Evolutionary conservation across 2,888 invertebrate species (phyloP).

Genomic region (Machimus atricapillus): DNA sequence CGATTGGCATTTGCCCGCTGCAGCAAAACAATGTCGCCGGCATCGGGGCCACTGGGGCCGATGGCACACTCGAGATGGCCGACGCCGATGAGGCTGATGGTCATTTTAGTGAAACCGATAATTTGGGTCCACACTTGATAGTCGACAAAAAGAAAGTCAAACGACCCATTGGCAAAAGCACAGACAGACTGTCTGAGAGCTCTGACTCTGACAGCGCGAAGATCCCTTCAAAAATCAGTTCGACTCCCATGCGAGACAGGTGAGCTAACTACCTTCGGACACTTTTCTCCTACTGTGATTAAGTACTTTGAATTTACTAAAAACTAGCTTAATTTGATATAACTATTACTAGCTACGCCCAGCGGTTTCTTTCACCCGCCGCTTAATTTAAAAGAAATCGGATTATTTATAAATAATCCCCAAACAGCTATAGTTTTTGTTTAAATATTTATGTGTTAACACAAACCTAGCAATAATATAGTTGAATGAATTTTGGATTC

Average conservation of each 20-base stretch:
- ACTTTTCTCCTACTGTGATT: too few relatives aligned
- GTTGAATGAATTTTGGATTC: too few relatives aligned
- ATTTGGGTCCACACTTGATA: conserved; percentile 62
- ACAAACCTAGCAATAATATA: too few relatives aligned
- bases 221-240: conserved; percentile 70
- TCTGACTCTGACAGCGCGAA: conserved; percentile 77
- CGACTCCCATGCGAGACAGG: conserved; percentile 69
- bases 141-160: conserved; percentile 59
- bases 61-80: conserved; percentile 59
- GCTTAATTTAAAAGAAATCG: too few relatives aligned
- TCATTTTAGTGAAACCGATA: conserved; percentile 62
- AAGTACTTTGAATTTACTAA: too few relatives aligned
- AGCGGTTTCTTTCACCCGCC: too few relatives aligned
- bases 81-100: conserved; percentile 61
- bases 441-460: too few relatives aligned
- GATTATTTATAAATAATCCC: too few relatives aligned
- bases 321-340: too few relatives aligned
- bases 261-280: conserved; percentile 58
- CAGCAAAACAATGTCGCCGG: conserved; percentile 52
- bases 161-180: conserved; percentile 59
- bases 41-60: conserved; percentile 51
- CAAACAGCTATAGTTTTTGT: too few relatives aligned
- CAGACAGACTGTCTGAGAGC: conserved; percentile 70
- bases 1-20: conserved; percentile 58
- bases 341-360: too few relatives aligned